Evolutionary conservation across 2,797 vertebrate species (phyloP), one percentile per base, ranked within the genome.

Genomic region (Poeciliopsis infans): DNA sequence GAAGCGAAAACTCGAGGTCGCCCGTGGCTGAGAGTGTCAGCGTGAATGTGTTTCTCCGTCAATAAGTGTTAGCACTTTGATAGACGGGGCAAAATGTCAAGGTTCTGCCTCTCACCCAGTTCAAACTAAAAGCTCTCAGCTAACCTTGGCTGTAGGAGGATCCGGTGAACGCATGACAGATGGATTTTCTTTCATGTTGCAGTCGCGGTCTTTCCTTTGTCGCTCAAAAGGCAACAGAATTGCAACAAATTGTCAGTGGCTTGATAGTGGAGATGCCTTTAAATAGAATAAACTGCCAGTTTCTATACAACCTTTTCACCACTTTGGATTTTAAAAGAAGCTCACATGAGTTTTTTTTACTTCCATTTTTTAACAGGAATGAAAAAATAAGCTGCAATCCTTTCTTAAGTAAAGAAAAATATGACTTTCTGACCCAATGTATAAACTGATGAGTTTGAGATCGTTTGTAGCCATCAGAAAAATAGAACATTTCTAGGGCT

Each of bases 11-110:
- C 53, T 83, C 72, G 55, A 72, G 79, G 79, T 73, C 80, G 86
- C 79, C 79, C 1, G 20, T 79, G 83, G 83, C 82, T 85, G 83
- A 77, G 84, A 86, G 82, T 82, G 77, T 73, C 78, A 74, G 79
- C 82, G 85, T 85, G 78, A 88, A 84, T 90, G 87, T 87, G 79
- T 82, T 81, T 82, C 46, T 85, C 74, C 83, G 76, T 85, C 87
- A 93, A 87, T 87, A 89, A 76, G 84, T 87, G 83, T 81, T 80
- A 79, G 78, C 73, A 45, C 73, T 77, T 85, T 84, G 79, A 84
- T 55, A 81, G 78, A 83, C 80, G 41, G 41, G 1, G 25, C 53
- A 76, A 88, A 91, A 88, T 87, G 80, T 92, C 84, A 90, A 88
- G 78, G 79, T 36, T 83, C 74, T 76, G 57, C 33, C 72, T 78